Base-by-base conservation (phyloP, 2,888 invertebrate species). In the Mesopsocus fuscifrons region DNA sequence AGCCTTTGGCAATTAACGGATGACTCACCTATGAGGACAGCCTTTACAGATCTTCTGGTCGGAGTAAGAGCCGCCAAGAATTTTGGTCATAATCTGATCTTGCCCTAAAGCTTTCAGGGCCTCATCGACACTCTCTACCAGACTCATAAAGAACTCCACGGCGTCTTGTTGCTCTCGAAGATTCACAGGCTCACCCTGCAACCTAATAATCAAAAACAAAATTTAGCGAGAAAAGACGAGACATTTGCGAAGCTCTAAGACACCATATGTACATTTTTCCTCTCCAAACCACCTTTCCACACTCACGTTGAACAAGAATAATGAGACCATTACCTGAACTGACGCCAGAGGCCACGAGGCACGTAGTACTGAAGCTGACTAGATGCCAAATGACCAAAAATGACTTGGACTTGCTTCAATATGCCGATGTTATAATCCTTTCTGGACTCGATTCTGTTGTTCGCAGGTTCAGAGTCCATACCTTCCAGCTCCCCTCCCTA, bases 11-110 rank as follows among this genome's bases (percentile, higher is more conserved):
- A n/a, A n/a, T n/a, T n/a, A 26, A 26, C 11, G 11, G 26, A 9
- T 16, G 35, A 46, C 46, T 48, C 63, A 76, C 73, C 92, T 79
- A 69, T 97, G 97, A 41, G 95, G 95, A 63, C 97, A 97, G 52
- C 85, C 94, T 69, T 92, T 92, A 62, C 97, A 97, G 55, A 94
- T 97, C 68, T 97, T 97, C 63, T 97, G 95, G 66, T 97, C 95
- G 38, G 94, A 95, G 64, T 92, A 95, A 23, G 89, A 85, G 26
- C 97, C 97, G 42, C 95, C 94, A 57, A 97, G 73, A 43, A 89
- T 87, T 59, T 85, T 88, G 45, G 83, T 81, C 84, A 91, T 87
- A 42, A 89, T 73, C 61, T 89, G 88, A 53, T 85, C 82, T 55
- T 89, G 84, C 26, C 81, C 83, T 49, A 95, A 67, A 17, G 84